Evolutionary conservation across 2,888 invertebrate genomes (phyloP), one percentile per base, ranked within the genome.

Genomic region (Rhopalosiphum nymphaeae): DNA sequence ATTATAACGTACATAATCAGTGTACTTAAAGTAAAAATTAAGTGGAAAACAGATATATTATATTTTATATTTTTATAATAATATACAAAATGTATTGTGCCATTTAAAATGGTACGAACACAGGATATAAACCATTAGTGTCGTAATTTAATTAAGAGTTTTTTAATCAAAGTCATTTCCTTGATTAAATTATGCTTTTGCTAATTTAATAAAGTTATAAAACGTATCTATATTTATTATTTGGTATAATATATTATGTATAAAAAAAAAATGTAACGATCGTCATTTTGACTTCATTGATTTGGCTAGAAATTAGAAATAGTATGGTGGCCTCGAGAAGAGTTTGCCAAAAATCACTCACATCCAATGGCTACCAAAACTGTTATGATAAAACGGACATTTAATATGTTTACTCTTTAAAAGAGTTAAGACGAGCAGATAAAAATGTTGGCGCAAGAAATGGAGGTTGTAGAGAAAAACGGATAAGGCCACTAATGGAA

Each of bases 341-440:
- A 36, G 36, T 78, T 78, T 9, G 36, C 36, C 11, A 21, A 78
- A 78, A 78, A n/a, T 67, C 36, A 7, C 36, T 36, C 78, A 36
- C 36, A 36, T 36, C 29, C 85, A 26, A 44, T 85, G 26, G 44
- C 29, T 85, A 85, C 85, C 13, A 44, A 85, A 44, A 85, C 21
- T 26, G 13, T 85, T 44, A 44, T 88, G 25, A 88, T 53, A 89
- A 89, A 89, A 89, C 42, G 42, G 57, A 57, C 26, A 56, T 89
- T 36, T 42, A 61, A 57, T 57, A 56, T 56, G 36, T 89, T 89
- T 61, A 42, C 36, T 25, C 61, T 61, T 13, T 57, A 44, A 42
- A 56, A 89, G 61, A 89, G 44, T 89, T 36, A 26, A 10, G 57
- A 10, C 44, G 26, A 57, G 29, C 25, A 53, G 49, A 53, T 89